Evolutionary conservation across 2,888 invertebrate species (phyloP).

Genomic region (Eupithecia insigniata): DNA sequence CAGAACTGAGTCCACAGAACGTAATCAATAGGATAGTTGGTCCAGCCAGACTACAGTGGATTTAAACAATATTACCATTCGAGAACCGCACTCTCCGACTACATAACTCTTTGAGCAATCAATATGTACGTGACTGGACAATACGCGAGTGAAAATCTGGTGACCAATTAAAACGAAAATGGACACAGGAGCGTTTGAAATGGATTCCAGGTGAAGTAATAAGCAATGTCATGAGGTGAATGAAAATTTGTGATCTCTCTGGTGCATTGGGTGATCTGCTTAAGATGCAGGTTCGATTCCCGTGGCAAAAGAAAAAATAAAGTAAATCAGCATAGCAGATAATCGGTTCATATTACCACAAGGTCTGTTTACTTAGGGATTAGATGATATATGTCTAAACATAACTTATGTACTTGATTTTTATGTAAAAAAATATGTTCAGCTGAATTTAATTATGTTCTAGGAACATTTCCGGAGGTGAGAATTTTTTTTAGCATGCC

Average conservation of each 20-base stretch:
- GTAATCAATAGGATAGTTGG: constrained; percentile 15
- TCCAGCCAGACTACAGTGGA: constrained; percentile 22
- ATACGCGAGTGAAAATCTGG: constrained; percentile 60
- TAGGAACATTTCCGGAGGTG: background rate
- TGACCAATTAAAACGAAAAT: constrained; percentile 68
- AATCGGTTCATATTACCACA: background rate
- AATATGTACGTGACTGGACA: constrained; percentile 42
- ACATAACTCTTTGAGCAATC: constrained; percentile 45
- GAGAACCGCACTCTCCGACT: constrained; percentile 18
- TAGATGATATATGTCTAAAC: background rate
- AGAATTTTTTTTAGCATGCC: background rate
- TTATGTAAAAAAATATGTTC: too few species aligned
- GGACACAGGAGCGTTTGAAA: constrained; percentile 37
- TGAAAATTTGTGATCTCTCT: background rate
- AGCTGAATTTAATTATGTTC: background rate
- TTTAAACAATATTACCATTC: constrained; percentile 27
- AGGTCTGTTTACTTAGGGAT: background rate
- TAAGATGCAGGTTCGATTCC: background rate
- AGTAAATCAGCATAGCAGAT: too few species aligned
- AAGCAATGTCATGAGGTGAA: constrained; percentile 36
- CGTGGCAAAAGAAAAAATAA: background rate
- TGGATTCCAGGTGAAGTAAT: constrained; percentile 40
- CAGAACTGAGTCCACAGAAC: background rate
- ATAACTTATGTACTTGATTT: too few species aligned
- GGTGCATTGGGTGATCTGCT: background rate